Base-by-base conservation (phyloP, 2,113 vertebrate species). In the Todiramphus saurophagus region DNA sequence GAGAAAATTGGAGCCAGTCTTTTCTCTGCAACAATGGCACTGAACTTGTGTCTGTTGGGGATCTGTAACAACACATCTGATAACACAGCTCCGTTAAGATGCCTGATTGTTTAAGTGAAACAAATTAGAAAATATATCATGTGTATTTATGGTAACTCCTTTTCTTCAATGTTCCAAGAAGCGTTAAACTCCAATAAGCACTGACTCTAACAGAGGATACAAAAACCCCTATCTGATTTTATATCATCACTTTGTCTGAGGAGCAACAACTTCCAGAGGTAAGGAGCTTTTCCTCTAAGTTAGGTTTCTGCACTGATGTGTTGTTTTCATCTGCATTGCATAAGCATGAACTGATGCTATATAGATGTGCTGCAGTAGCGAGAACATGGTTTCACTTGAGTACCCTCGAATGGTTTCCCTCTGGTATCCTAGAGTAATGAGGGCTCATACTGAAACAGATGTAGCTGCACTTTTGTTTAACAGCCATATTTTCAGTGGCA, bases 41-140 rank as follows among this genome's bases (percentile, higher is more conserved):
- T 31, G 30, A 74, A 24, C 31, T 37, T 35, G 15, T 55, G 17
- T 27, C 56, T 23, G 3, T 18, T 55, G 27, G n/a, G 46, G 46
- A 74, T 63, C 56, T 69, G 55, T 33, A 31, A 44, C 6, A 48
- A 41, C 6, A 48, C 9, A 18, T 16, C 48, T 48, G 14, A 4
- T 7, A 50, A 14, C 14, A 13, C 39, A 77, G 9, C 16, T 27
- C 7, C 0, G 0, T 11, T 60, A 30, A 63, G 39, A 28, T 62
- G 8, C 6, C 18, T 89, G 9, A 19, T 55, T 13, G 18, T 74
- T 51, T 73, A 39, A 84, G n/a, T 66, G n/a, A 51, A 74, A 33
- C 21, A 66, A 83, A 81, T 11, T 5, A 20, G 25, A 35, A 31
- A n/a, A 56, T 68, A 64, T 62, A 41, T 60, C 51, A 53, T 13